Evolutionary conservation across 1,140 invertebrate genomes (phyloP).

Genomic region (Diabrotica undecimpunctata): DNA sequence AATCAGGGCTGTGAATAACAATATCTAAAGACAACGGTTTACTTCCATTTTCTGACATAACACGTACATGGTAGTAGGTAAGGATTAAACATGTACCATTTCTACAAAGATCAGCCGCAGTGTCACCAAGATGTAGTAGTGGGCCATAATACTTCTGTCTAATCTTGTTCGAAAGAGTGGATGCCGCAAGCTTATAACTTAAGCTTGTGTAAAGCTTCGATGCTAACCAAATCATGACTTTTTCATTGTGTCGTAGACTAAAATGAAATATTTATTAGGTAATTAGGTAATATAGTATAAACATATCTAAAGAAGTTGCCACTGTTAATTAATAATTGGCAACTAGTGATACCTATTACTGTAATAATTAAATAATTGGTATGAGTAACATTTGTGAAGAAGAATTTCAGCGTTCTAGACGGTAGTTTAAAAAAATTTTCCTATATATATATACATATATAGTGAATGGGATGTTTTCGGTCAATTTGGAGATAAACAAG

Average conservation of each 20-base stretch:
- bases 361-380: no score
- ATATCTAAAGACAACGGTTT: slow-evolving; percentile 30
- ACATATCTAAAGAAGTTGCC: no score
- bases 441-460: no score
- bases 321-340: no score
- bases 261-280: no score
- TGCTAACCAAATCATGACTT: slow-evolving; percentile 33
- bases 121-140: slow-evolving; percentile 27
- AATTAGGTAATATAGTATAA: no score
- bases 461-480: no score
- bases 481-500: no score
- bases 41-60: slow-evolving; percentile 29
- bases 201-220: slow-evolving; percentile 34
- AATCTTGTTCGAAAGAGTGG: slow-evolving; percentile 31
- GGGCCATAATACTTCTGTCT: slow-evolving; percentile 38
- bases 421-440: no score
- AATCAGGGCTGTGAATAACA: slow-evolving; percentile 30
- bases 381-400: no score
- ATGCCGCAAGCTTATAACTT: slow-evolving; percentile 36
- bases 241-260: slow-evolving; percentile 12
- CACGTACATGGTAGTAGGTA: slow-evolving; percentile 30
- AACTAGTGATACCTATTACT: no score
- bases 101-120: slow-evolving; percentile 25
- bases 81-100: slow-evolving; percentile 33
- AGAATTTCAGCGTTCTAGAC: no score